A percentile compares a stretch with the other conserved stretches of the same genome.
Evolutionary conservation across 2,888 invertebrate genomes (phyloP).

Genomic region (Orthosia incerta): DNA sequence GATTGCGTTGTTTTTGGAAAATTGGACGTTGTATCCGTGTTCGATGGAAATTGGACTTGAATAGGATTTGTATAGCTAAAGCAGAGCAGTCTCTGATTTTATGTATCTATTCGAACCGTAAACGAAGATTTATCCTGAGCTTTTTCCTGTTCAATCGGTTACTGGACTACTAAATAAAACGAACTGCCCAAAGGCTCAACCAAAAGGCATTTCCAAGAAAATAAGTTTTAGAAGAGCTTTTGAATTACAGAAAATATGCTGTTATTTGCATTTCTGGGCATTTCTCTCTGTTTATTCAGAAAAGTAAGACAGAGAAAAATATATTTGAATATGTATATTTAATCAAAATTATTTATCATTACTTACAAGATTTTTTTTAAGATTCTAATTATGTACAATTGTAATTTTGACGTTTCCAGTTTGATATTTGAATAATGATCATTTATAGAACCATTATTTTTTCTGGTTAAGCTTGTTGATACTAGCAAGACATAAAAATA

Average conservation of each 20-base stretch:
- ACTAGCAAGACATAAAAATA: too few species aligned
- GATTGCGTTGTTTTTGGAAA: conserved; percentile 33
- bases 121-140: background rate
- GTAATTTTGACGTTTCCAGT: too few species aligned
- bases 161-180: background rate
- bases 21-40: conserved; percentile 18
- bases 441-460: too few species aligned
- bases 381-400: too few species aligned
- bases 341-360: too few species aligned
- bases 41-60: conserved; percentile 26
- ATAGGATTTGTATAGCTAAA: conserved; percentile 19
- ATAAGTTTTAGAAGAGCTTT: background rate
- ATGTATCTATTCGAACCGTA: background rate
- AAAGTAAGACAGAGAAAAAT: too few species aligned
- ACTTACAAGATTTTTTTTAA: too few species aligned
- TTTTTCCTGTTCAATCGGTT: background rate
- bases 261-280: background rate
- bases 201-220: background rate
- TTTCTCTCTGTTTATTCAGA: background rate
- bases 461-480: too few species aligned
- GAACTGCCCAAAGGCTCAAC: background rate
- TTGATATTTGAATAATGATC: too few species aligned
- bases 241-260: too few species aligned
- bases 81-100: background rate
- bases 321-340: too few species aligned